Evolutionary conservation across 1,140 invertebrate species (phyloP).

Genomic region (Hycleus phaleratus): DNA sequence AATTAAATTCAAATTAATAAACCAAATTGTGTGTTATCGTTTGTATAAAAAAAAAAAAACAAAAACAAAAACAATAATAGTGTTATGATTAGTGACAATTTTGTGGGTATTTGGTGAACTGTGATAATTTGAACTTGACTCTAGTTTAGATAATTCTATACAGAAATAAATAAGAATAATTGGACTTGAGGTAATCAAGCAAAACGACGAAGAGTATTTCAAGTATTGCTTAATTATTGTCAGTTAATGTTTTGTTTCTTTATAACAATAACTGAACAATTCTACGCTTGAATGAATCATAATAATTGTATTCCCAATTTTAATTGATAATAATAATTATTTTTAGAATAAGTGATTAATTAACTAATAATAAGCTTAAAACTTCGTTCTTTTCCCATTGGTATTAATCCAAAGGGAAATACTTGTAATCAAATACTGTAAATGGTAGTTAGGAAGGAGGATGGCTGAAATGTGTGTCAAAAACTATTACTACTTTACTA

Average conservation of each 20-base stretch:
- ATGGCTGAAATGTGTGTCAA: no score
- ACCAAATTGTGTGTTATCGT: not conserved
- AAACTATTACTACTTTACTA: no score
- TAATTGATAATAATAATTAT: slow-evolving; percentile 18
- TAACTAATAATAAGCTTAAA: slow-evolving; percentile 20
- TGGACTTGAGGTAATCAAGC: slow-evolving; percentile 5
- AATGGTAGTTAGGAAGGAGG: no score
- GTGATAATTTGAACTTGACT: slow-evolving; percentile 31
- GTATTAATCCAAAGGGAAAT: not conserved
- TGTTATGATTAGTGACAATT: slow-evolving; percentile 4
- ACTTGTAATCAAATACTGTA: slow-evolving; percentile 8
- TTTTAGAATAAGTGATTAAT: slow-evolving; percentile 16
- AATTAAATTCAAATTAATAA: not conserved
- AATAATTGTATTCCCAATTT: slow-evolving; percentile 18
- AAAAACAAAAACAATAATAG: no score
- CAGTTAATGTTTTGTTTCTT: slow-evolving; percentile 24
- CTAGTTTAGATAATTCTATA: not conserved
- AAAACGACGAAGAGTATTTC: slow-evolving; percentile 7
- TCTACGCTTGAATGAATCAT: not conserved
- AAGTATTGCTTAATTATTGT: slow-evolving; percentile 6
- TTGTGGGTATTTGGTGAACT: slow-evolving; percentile 33
- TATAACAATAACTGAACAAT: slow-evolving; percentile 7
- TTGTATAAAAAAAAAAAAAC: no score
- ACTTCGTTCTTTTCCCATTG: not conserved
- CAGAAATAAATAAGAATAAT: not conserved